Base-by-base conservation (phyloP, 1,140 invertebrate species). In the Rhyacophila brunnea region DNA sequence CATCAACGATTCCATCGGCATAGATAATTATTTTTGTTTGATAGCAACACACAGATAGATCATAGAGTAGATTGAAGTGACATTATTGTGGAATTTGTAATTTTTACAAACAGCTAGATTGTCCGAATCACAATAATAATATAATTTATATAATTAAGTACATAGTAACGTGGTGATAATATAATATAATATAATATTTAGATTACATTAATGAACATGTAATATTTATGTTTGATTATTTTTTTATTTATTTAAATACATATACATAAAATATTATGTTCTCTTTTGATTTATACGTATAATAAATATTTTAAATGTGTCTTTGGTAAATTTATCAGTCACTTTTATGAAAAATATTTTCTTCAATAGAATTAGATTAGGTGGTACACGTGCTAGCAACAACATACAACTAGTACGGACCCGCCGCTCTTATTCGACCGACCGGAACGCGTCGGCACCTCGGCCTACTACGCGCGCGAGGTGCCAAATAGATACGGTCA, bases 221-320 rank as follows among this genome's bases (percentile, higher is more conserved):
- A 51, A 50, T 50, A 50, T n/a, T n/a, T n/a, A n/a, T 46, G 20
- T 57, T 49, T 51, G 47, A 43, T 58, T 58, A 51, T 35, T 56
- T 58, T 23, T 28, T 58, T 52, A 54, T n/a, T n/a, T n/a, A n/a
- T n/a, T n/a, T n/a, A 14, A 49, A 55, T 60, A 49, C 36, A 54
- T 53, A 60, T 60, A 55, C 51, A 62, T 62, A 62, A 56, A 62
- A 60, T 64, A 64, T 64, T 64, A 47, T 44, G 45, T 45, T 56
- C 28, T 58, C 59, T 44, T 58, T 64, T 47, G 44, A 64, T 64
- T 57, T 52, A 58, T 60, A 57, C 52, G 52, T 60, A 64, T 60
- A 60, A 60, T 64, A 64, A 60, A 64, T 64, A 64, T 64, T 64
- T 64, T 46, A 64, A 64, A 60, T 64, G 52, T 51, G 49, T 59